Evolutionary conservation across 2,113 vertebrate genomes (phyloP).

Genomic region (Anser cygnoides): DNA sequence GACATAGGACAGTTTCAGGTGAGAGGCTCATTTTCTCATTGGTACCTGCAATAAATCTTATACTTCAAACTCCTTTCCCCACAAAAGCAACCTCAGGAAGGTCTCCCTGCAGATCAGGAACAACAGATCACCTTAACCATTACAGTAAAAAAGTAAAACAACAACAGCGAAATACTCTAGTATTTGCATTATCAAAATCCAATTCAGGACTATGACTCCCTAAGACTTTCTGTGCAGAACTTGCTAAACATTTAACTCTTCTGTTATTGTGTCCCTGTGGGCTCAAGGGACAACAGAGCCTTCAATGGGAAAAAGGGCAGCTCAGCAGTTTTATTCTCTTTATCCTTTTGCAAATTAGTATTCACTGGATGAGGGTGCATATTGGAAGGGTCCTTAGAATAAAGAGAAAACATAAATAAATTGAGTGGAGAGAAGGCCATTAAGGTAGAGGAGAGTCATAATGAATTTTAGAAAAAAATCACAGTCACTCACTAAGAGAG

Average conservation of each 20-base stretch:
- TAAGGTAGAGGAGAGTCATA: neutral
- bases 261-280: neutral
- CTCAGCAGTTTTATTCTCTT: neutral
- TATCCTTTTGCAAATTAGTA: neutral
- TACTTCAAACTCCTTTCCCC: neutral
- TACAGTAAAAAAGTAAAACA: neutral
- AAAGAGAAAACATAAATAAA: neutral
- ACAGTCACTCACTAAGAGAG: neutral
- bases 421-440: neutral
- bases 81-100: neutral
- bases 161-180: rapidly evolving
- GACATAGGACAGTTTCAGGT: neutral
- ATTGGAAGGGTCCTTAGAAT: neutral
- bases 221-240: neutral
- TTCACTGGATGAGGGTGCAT: neutral
- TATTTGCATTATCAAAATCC: neutral
- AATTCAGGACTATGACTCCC: rapidly evolving
- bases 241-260: neutral
- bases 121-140: neutral
- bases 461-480: neutral
- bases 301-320: neutral
- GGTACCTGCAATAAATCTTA: neutral
- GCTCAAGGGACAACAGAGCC: neutral
- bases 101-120: neutral
- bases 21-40: neutral